phyloP scores from a whole-genome alignment of 2,888 invertebrate genomes.

The Amiota mariae region DNA sequence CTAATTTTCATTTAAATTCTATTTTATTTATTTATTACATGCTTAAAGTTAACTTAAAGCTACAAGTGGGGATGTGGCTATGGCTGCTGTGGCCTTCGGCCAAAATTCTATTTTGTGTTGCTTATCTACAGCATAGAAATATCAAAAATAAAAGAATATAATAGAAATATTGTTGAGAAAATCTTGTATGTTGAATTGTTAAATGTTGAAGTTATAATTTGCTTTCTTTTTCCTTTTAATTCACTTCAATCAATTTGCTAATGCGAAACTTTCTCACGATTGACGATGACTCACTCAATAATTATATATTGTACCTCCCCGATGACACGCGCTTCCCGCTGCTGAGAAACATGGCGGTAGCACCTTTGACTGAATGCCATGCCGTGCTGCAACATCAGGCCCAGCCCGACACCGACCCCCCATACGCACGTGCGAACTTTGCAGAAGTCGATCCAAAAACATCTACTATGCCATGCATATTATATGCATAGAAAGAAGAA shows the following conservation, averaged over 20 bases:
- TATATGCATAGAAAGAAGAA: neutral
- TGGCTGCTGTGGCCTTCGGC: too few species aligned
- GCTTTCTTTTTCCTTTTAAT: neutral
- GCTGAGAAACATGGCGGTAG: slow-evolving; percentile 53
- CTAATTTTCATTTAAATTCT: too few species aligned
- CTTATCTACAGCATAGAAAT: neutral
- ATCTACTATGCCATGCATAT: slow-evolving; percentile 51
- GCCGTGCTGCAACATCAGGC: slow-evolving; percentile 46
- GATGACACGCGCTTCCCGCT: slow-evolving; percentile 55
- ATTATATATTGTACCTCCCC: neutral
- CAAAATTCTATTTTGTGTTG: too few species aligned
- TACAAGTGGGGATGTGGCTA: too few species aligned
- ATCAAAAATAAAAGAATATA: neutral
- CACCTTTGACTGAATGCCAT: slow-evolving; percentile 18
- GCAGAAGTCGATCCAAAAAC: slow-evolving; percentile 45
- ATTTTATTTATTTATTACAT: too few species aligned
- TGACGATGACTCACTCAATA: neutral
- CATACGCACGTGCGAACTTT: slow-evolving; percentile 63
- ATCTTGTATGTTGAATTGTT: neutral
- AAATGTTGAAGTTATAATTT: neutral
- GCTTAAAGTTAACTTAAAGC: too few species aligned
- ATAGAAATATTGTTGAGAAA: neutral
- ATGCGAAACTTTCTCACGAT: slow-evolving; percentile 41
- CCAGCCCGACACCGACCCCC: slow-evolving; percentile 57
- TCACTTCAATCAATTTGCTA: neutral